phyloP scores from a whole-genome alignment of 2,888 invertebrate genomes.

The Drosophila infuscata region DNA sequence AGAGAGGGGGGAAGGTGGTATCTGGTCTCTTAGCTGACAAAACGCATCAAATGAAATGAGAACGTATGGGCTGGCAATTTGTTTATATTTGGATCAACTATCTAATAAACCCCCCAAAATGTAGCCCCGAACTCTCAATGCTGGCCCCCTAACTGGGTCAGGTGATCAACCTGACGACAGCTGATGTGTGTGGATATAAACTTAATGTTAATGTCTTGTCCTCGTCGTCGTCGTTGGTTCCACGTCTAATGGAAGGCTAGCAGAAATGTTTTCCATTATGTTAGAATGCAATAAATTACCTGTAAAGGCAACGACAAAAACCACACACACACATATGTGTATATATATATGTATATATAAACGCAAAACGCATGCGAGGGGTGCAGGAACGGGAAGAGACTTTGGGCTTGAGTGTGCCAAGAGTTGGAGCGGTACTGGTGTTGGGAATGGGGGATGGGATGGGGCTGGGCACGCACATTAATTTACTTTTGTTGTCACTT shows the following conservation, averaged over 20 bases:
- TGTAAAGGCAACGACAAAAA: conserved; percentile 77
- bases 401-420: conserved; percentile 16
- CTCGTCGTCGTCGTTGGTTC: conserved; percentile 28
- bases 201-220: conserved; percentile 77
- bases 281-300: conserved; percentile 83
- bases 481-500: conserved; percentile 82
- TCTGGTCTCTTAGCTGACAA: conserved; percentile 29
- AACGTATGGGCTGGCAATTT: conserved; percentile 72
- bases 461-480: conserved; percentile 71
- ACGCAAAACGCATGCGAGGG: conserved; percentile 15
- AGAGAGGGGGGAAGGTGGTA: too few relatives aligned
- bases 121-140: conserved; percentile 5
- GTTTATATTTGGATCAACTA: conserved; percentile 71
- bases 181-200: conserved; percentile 78
- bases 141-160: conserved; percentile 47
- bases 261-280: conserved; percentile 82
- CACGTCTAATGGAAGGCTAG: conserved; percentile 66
- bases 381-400: neutral
- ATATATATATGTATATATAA: neutral
- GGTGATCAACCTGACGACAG: conserved; percentile 75
- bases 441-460: conserved; percentile 3
- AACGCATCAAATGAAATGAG: conserved; percentile 74
- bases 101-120: conserved; percentile 57
- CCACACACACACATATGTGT: conserved; percentile 48
- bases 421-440: neutral